Conservation (phyloP, 2,113 vertebrate species). For the Mormyrus lacerda region DNA sequence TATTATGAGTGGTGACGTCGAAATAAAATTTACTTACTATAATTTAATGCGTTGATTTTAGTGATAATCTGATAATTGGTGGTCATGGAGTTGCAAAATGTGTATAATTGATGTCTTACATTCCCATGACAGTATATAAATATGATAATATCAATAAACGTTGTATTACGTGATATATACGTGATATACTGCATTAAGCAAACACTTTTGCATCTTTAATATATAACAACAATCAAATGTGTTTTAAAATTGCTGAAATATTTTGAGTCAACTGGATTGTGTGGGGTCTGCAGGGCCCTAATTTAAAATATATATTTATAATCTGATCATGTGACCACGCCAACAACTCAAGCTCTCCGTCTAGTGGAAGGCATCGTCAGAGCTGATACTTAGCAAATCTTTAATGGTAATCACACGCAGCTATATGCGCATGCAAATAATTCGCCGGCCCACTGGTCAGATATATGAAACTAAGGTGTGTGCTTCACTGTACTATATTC, state of each 20-base stretch:
- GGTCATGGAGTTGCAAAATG: background rate
- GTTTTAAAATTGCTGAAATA: background rate
- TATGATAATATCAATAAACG: background rate
- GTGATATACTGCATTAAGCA: background rate
- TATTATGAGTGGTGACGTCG: background rate
- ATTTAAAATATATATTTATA: background rate
- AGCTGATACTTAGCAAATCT: constrained; percentile 18
- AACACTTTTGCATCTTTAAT: background rate
- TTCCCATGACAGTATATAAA: background rate
- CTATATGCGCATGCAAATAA: constrained; percentile 1
- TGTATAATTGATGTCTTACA: background rate
- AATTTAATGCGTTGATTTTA: background rate
- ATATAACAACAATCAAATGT: background rate
- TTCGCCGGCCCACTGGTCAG: background rate
- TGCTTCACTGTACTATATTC: background rate
- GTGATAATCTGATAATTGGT: background rate
- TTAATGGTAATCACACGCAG: constrained; percentile 8
- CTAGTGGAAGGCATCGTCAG: constrained; percentile 42
- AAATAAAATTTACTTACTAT: background rate
- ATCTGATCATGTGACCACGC: constrained; percentile 19
- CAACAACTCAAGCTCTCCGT: constrained; percentile 25
- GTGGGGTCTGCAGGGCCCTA: background rate
- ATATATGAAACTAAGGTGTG: constrained; percentile 10
- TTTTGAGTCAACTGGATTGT: background rate
- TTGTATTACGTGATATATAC: background rate